Percentiles rank a stretch among this genome's conserved stretches.
Conservation (phyloP, 2,888 invertebrate species). For the Cataglyphis albicans region DNA sequence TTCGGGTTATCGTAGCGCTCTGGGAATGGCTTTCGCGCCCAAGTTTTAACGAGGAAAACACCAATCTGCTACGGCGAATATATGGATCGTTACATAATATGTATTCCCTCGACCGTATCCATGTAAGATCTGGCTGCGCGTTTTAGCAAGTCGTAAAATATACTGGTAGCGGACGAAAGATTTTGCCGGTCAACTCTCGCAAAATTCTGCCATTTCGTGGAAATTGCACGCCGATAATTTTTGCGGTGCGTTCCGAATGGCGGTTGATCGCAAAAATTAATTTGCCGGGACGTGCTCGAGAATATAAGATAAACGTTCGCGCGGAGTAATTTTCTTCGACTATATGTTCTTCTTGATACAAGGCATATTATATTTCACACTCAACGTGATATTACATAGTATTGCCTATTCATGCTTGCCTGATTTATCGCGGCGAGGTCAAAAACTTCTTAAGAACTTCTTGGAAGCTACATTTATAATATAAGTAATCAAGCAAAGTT, state of each 20-base stretch:
- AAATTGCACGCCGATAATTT: conserved; percentile 25
- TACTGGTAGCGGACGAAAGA: conserved; percentile 13
- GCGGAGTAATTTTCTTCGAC: background rate
- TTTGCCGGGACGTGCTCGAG: conserved; percentile 8
- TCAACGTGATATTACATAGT: conserved; percentile 2
- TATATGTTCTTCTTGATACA: background rate
- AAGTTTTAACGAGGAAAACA: conserved; percentile 76
- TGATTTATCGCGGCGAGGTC: conserved; percentile 30
- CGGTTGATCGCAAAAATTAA: conserved; percentile 34
- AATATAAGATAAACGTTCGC: background rate
- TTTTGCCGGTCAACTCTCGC: conserved; percentile 24
- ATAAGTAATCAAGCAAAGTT: conserved; percentile 37
- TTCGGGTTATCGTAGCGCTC: conserved; percentile 49
- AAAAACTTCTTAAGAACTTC: conserved; percentile 27
- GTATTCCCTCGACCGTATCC: conserved; percentile 58
- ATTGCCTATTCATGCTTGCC: conserved; percentile 17
- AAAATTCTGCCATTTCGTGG: conserved; percentile 5
- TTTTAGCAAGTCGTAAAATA: conserved; percentile 76
- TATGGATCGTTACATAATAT: conserved; percentile 66
- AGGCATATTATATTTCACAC: background rate
- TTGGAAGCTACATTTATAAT: conserved; percentile 18
- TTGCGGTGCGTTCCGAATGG: background rate
- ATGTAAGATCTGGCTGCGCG: conserved; percentile 60
- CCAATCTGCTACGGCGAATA: conserved; percentile 69
- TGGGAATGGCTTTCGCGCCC: conserved; percentile 60